Percentiles rank a stretch among this genome's conserved stretches.
Evolutionary conservation across 1,140 invertebrate species (phyloP).

Genomic region (Macrobrachium rosenbergii): DNA sequence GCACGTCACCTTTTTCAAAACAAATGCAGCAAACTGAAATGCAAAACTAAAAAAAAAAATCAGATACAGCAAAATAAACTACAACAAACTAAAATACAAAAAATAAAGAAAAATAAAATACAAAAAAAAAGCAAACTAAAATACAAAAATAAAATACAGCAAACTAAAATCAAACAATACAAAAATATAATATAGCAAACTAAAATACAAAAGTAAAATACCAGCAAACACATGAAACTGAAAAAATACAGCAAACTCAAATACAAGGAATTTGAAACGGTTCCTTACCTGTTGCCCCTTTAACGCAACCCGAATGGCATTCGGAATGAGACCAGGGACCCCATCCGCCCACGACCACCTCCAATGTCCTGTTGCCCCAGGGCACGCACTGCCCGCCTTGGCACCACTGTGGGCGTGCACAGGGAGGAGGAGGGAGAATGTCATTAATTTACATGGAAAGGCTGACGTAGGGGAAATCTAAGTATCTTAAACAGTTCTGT

Average conservation of each 20-base stretch:
- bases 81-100: no score
- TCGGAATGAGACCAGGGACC: slow-evolving; percentile 75
- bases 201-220: background rate
- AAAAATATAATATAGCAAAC: no score
- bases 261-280: background rate
- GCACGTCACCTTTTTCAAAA: no score
- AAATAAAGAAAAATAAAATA: no score
- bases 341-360: slow-evolving; percentile 75
- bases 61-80: no score
- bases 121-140: no score
- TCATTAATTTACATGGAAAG: background rate
- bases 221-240: background rate
- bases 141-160: no score
- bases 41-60: no score
- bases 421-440: background rate
- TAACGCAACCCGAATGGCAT: slow-evolving; percentile 80
- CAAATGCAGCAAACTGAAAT: no score
- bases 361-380: slow-evolving; percentile 65
- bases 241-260: background rate
- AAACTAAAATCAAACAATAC: no score
- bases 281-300: slow-evolving; percentile 73
- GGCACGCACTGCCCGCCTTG: slow-evolving; percentile 73
- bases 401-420: slow-evolving; percentile 74
- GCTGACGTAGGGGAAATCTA: background rate
- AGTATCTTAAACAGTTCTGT: background rate